Conservation (phyloP, 2,888 invertebrate genomes). For the Limnephilus rhombicus region DNA sequence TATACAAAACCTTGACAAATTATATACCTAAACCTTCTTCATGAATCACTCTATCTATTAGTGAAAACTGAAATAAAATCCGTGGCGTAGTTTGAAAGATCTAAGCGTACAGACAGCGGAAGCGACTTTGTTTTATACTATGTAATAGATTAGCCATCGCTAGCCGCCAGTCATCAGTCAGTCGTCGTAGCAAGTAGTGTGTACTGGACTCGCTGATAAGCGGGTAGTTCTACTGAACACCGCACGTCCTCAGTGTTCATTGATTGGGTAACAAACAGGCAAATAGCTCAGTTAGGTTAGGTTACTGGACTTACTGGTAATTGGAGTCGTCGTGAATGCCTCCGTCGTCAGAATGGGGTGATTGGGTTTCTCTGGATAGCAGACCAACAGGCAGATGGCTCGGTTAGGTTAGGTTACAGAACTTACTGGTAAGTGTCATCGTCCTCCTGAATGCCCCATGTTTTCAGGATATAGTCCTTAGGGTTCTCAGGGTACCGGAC, state of each 20-base stretch:
- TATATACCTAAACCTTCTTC: too few relatives aligned
- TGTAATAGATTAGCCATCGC: too few relatives aligned
- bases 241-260: conserved; percentile 71
- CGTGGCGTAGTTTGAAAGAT: too few relatives aligned
- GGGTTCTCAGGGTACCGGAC: conserved; percentile 71
- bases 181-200: too few relatives aligned
- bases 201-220: too few relatives aligned
- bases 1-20: too few relatives aligned
- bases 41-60: too few relatives aligned
- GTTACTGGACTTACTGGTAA: conserved; percentile 45
- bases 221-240: conserved; percentile 63
- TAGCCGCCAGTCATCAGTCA: too few relatives aligned
- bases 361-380: conserved; percentile 70
- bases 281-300: too few relatives aligned
- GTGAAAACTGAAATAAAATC: too few relatives aligned
- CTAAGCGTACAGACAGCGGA: too few relatives aligned
- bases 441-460: conserved; percentile 69
- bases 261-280: conserved; percentile 65
- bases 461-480: conserved; percentile 69
- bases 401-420: conserved; percentile 66
- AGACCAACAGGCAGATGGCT: conserved; percentile 76
- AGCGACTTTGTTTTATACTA: too few relatives aligned
- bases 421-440: conserved; percentile 66
- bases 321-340: conserved; percentile 66
- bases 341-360: conserved; percentile 70